These are phyloP conservation scores for Megalurothrips usitatus DNA, from an alignment of 2,888 invertebrate genomes.

Conservation along the genomic window DNA sequence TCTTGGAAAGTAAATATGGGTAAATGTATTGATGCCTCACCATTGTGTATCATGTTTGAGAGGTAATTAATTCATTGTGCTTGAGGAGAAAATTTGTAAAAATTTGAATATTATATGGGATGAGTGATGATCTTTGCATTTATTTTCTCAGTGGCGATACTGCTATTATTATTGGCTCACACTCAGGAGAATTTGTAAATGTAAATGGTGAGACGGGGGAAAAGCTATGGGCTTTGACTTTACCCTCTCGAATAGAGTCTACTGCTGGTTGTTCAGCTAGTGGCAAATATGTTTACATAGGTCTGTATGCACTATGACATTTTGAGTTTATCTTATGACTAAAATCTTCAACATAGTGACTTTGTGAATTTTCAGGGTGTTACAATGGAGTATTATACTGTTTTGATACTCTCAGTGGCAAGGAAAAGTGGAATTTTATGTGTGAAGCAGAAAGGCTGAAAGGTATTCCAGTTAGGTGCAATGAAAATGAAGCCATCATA, in stretches of 20 bases:
- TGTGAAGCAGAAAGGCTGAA: conserved; percentile 60
- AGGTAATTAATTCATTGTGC: conserved; percentile 49
- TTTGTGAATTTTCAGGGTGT: conserved; percentile 50
- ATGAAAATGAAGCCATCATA: conserved; percentile 49
- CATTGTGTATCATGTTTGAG: conserved; percentile 37
- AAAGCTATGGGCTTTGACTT: conserved; percentile 48
- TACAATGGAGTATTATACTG: conserved; percentile 71
- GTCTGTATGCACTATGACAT: conserved; percentile 44
- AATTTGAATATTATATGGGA: conserved; percentile 25
- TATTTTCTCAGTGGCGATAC: conserved; percentile 41
- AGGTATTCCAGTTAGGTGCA: conserved; percentile 50
- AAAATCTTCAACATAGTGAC: neutral
- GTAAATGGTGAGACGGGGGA: conserved; percentile 54
- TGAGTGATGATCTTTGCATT: conserved; percentile 46
- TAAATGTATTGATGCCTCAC: conserved; percentile 81
- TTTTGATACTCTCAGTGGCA: conserved; percentile 53
- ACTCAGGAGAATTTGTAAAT: conserved; percentile 66
- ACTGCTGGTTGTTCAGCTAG: conserved; percentile 48
- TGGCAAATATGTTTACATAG: conserved; percentile 58
- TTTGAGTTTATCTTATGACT: conserved; percentile 12
- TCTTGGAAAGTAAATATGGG: conserved; percentile 58
- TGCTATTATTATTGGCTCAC: conserved; percentile 61
- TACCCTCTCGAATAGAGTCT: conserved; percentile 72
- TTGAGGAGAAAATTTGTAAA: conserved; percentile 17
- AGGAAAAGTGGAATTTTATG: conserved; percentile 57